Percentiles rank a stretch among this genome's conserved stretches.
Evolutionary conservation across 1,140 invertebrate genomes (phyloP).

Genomic region (Drosophila quadrilineata): DNA sequence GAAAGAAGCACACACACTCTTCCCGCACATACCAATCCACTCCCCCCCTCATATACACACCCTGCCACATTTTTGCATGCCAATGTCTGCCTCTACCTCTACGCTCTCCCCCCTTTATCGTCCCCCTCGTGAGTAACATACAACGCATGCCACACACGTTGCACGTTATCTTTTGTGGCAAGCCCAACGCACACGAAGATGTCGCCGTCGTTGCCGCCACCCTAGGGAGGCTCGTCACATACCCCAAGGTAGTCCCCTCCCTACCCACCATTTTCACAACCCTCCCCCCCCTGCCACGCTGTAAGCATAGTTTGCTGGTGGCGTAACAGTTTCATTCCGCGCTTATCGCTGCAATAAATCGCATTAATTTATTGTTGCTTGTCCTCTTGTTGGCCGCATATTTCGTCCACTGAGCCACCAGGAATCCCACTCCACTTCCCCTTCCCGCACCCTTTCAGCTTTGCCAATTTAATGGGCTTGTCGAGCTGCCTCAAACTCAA

Average conservation of each 20-base stretch:
- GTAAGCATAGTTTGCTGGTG: background rate
- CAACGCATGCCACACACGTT: background rate
- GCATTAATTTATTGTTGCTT: constrained; percentile 81
- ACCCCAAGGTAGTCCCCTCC: too few relatives aligned
- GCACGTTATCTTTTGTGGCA: constrained; percentile 57
- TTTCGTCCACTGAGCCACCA: constrained; percentile 50
- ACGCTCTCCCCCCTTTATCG: background rate
- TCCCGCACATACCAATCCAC: too few relatives aligned
- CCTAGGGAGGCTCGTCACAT: too few relatives aligned
- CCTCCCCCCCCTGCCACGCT: background rate
- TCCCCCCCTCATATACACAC: background rate
- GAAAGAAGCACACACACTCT: constrained; percentile 13
- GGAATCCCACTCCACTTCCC: too few relatives aligned
- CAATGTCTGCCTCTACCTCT: too few relatives aligned
- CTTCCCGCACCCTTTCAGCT: too few relatives aligned
- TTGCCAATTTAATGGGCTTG: constrained; percentile 65
- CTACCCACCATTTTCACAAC: background rate
- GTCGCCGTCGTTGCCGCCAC: constrained; percentile 31
- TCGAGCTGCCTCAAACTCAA: background rate
- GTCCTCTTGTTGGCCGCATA: constrained; percentile 76
- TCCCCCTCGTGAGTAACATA: too few relatives aligned
- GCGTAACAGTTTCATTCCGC: constrained; percentile 36
- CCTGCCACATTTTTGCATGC: constrained; percentile 62
- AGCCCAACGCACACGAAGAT: constrained; percentile 61
- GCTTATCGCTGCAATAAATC: constrained; percentile 80